Conservation (phyloP, 2,113 vertebrate genomes). For the Xiphias gladius region DNA sequence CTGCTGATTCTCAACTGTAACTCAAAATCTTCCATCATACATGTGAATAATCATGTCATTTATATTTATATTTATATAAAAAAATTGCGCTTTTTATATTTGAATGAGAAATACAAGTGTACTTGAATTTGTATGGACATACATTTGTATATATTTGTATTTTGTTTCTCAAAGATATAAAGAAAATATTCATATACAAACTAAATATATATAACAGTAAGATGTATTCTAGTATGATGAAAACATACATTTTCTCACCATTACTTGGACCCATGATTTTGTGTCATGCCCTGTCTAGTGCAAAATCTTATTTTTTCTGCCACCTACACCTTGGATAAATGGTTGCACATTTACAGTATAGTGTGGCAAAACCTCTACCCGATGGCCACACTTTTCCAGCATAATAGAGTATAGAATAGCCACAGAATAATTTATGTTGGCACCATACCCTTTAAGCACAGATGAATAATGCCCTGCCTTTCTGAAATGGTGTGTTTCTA, state of each 20-base stretch:
- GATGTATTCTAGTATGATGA: too few relatives aligned
- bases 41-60: neutral
- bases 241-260: too few relatives aligned
- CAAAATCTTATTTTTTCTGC: neutral
- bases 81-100: neutral
- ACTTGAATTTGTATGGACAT: too few relatives aligned
- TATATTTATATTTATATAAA: neutral
- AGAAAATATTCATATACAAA: too few relatives aligned
- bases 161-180: too few relatives aligned
- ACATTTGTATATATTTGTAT: too few relatives aligned
- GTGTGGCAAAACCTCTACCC: neutral
- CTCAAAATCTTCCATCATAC: neutral
- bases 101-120: neutral
- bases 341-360: neutral
- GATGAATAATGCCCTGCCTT: neutral
- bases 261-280: neutral
- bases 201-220: too few relatives aligned
- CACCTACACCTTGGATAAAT: neutral
- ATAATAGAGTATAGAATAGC: neutral
- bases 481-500: neutral
- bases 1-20: neutral
- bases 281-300: neutral
- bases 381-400: neutral
- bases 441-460: neutral
- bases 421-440: conserved; percentile 25